phyloP scores from a whole-genome alignment of 1,140 invertebrate genomes.

The Vollenhovia emeryi region DNA sequence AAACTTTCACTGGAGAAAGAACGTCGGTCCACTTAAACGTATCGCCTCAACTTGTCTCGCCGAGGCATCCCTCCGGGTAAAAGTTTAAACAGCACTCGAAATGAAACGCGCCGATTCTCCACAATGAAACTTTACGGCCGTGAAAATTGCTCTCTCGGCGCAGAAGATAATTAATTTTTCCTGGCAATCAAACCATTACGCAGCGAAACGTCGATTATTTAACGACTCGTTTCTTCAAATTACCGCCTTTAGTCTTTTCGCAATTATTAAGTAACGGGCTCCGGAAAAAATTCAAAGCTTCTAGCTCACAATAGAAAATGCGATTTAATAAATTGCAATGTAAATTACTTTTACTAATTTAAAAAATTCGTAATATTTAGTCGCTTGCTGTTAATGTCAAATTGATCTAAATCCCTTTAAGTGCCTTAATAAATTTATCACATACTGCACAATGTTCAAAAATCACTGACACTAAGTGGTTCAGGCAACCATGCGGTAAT shows the following conservation, averaged over 20 bases:
- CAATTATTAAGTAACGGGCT: background rate
- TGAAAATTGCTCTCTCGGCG: conserved; percentile 45
- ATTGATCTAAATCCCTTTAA: background rate
- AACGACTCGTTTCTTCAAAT: background rate
- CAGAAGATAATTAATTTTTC: conserved; percentile 63
- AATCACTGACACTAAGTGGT: conserved; percentile 16
- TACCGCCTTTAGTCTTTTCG: background rate
- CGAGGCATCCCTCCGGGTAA: conserved; percentile 45
- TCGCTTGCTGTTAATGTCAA: background rate
- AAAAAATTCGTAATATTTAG: background rate
- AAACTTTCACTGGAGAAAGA: conserved; percentile 48
- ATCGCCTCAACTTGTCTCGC: background rate
- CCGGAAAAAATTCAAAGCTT: background rate
- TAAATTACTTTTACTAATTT: background rate
- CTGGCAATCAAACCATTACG: background rate
- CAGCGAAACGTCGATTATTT: conserved; percentile 3
- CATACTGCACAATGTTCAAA: background rate
- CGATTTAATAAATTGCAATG: background rate
- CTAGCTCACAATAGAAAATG: background rate
- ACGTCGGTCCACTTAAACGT: conserved; percentile 29
- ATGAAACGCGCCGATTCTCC: conserved; percentile 56
- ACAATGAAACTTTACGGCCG: conserved; percentile 48
- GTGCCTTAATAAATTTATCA: background rate
- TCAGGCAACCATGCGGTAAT: conserved; percentile 49
- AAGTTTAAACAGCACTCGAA: conserved; percentile 60